Evolutionary conservation across 2,888 invertebrate species (phyloP).

Genomic region (Chouioia cunea): DNA sequence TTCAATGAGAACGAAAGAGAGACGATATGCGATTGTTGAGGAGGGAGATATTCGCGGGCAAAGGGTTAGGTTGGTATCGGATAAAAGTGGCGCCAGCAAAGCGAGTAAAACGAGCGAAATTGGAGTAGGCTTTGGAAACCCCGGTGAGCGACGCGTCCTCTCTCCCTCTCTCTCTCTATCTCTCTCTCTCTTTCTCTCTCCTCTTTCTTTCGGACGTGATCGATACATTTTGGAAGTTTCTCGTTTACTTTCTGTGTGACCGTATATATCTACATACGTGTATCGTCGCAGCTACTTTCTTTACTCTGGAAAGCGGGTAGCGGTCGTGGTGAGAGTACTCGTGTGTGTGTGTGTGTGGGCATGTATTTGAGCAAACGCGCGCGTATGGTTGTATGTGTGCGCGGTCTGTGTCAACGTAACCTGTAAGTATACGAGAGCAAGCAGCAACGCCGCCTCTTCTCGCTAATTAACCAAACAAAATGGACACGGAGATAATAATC

Average conservation of each 20-base stretch:
- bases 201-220: conserved; percentile 41
- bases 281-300: neutral
- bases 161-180: too few species aligned
- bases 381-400: conserved; percentile 52
- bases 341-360: conserved; percentile 52
- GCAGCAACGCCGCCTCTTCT: conserved; percentile 67
- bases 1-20: neutral
- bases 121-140: conserved; percentile 35
- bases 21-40: neutral
- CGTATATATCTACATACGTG: neutral
- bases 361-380: conserved; percentile 58
- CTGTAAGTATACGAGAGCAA: conserved; percentile 56
- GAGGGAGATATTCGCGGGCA: neutral
- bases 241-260: conserved; percentile 6
- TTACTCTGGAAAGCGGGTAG: conserved; percentile 40
- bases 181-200: too few species aligned
- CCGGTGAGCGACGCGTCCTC: conserved; percentile 11
- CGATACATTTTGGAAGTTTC: conserved; percentile 50
- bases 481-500: conserved; percentile 69
- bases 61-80: conserved; percentile 36
- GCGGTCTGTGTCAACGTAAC: conserved; percentile 1
- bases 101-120: conserved; percentile 22
- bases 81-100: conserved; percentile 18
- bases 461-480: conserved; percentile 69
- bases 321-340: conserved; percentile 62